phyloP scores from a whole-genome alignment of 2,888 invertebrate genomes.

The Andrena dorsata region DNA sequence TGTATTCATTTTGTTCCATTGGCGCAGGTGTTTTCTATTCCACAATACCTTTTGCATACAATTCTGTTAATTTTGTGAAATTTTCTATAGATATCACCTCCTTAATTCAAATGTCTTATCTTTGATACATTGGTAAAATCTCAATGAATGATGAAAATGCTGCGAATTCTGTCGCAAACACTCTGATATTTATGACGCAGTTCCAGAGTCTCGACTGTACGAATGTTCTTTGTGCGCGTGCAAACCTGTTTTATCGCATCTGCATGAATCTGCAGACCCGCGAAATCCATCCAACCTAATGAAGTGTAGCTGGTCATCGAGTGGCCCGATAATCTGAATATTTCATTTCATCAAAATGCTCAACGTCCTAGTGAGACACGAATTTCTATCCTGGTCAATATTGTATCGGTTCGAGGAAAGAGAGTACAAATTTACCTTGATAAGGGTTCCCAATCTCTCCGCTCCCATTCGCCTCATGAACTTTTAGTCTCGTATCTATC shows the following conservation, averaged over 20 bases:
- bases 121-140: too few species aligned
- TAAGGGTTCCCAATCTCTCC: slow-evolving; percentile 27
- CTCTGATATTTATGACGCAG: too few species aligned
- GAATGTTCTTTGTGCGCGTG: not conserved
- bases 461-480: slow-evolving; percentile 20
- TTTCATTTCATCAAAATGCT: slow-evolving; percentile 76
- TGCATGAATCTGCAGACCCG: not conserved
- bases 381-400: slow-evolving; percentile 52
- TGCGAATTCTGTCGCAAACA: too few species aligned
- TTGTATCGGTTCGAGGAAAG: slow-evolving; percentile 34
- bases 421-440: slow-evolving; percentile 64
- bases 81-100: too few species aligned
- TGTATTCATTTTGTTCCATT: too few species aligned
- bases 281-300: slow-evolving; percentile 72
- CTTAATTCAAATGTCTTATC: too few species aligned
- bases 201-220: too few species aligned
- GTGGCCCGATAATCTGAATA: slow-evolving; percentile 75
- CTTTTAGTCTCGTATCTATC: slow-evolving; percentile 39
- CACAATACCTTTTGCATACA: too few species aligned
- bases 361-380: slow-evolving; percentile 23
- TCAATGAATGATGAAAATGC: too few species aligned
- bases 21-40: too few species aligned
- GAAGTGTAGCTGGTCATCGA: slow-evolving; percentile 72
- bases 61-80: too few species aligned
- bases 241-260: slow-evolving; percentile 2